These are phyloP conservation scores for Rotaria socialis DNA, from an alignment of 2,888 invertebrate species.

Conservation along the genomic window DNA sequence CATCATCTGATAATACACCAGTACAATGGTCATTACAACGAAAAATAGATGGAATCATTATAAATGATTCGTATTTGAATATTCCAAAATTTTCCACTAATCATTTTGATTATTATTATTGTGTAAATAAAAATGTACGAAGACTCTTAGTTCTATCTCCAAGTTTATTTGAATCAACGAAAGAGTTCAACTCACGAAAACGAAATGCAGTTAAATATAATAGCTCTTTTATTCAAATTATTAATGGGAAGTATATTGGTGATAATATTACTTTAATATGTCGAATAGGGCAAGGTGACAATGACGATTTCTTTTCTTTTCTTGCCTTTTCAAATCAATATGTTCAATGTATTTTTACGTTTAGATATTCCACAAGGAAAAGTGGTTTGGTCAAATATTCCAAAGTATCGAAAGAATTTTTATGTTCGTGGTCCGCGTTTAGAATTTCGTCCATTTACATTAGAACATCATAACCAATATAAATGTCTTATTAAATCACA, in stretches of 20 bases:
- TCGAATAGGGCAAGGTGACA: background rate
- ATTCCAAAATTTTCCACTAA: background rate
- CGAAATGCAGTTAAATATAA: background rate
- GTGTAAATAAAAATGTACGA: background rate
- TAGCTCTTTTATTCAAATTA: background rate
- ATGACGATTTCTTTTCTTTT: background rate
- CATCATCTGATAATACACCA: background rate
- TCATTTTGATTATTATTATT: background rate
- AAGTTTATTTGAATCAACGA: background rate
- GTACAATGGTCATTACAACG: background rate
- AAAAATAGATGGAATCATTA: background rate
- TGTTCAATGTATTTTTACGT: background rate
- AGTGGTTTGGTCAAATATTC: background rate
- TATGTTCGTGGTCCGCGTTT: background rate
- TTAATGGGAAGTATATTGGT: background rate
- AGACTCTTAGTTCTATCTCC: background rate
- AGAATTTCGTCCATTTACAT: background rate
- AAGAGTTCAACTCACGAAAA: background rate
- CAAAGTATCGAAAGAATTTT: background rate
- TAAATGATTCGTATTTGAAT: background rate
- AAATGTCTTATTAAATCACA: background rate
- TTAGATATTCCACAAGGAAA: conserved; percentile 8
- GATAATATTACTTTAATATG: conserved; percentile 21
- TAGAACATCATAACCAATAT: background rate
- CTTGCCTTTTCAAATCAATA: background rate